Conservation (phyloP, 2,888 invertebrate species). For the Oscheius myriophilus region DNA sequence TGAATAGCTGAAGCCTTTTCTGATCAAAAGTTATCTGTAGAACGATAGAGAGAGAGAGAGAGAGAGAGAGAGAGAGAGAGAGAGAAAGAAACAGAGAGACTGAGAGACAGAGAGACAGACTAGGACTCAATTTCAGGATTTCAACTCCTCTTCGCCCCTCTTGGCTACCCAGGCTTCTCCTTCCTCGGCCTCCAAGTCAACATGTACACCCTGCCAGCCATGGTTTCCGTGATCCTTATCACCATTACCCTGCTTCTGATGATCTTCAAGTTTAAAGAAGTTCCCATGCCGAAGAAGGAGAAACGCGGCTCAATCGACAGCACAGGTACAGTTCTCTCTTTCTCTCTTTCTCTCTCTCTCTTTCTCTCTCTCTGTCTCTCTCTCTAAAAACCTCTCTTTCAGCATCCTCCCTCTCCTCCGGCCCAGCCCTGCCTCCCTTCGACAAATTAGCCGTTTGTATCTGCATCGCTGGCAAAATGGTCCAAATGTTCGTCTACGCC, state of each 20-base stretch:
- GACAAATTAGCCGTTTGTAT: conserved; percentile 34
- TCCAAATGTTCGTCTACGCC: conserved; percentile 44
- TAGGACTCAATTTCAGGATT: conserved; percentile 27
- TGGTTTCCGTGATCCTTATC: conserved; percentile 18
- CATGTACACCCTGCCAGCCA: conserved; percentile 39
- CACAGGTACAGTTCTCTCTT: not conserved
- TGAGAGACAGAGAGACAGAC: no score
- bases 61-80: no score
- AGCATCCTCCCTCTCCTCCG: conserved; percentile 17
- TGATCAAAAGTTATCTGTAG: no score
- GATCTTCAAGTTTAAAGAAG: conserved; percentile 32
- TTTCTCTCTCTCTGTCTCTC: no score
- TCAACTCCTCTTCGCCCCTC: conserved; percentile 32
- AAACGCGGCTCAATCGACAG: conserved; percentile 28
- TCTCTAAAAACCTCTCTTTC: not conserved
- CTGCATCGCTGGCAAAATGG: conserved; percentile 34
- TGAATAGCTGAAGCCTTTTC: no score
- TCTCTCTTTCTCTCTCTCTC: no score
- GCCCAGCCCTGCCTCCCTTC: conserved; percentile 24
- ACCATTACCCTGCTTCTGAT: conserved; percentile 25
- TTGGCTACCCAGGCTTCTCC: conserved; percentile 22
- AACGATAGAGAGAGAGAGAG: no score
- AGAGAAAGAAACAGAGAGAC: no score
- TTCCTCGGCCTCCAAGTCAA: conserved; percentile 23
- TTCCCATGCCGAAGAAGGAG: conserved; percentile 26